phyloP scores from a whole-genome alignment of 2,797 vertebrate species.

The Hemitrygon akajei region DNA sequence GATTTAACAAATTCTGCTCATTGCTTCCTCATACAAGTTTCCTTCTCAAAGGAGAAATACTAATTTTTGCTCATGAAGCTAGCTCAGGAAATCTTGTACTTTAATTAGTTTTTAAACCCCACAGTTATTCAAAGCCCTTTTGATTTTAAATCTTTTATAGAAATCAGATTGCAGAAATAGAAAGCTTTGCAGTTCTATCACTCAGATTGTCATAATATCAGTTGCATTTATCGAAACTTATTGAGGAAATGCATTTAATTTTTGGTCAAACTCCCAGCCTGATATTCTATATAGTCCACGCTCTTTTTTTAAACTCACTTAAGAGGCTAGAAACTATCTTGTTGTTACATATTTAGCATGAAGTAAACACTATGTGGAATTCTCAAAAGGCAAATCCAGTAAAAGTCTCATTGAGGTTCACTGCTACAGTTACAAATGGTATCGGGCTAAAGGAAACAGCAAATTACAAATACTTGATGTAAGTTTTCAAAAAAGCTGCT shows the following conservation, averaged over 20 bases:
- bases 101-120: neutral
- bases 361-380: neutral
- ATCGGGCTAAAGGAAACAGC: neutral
- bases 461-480: neutral
- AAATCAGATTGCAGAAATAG: neutral
- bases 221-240: neutral
- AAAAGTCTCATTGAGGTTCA: neutral
- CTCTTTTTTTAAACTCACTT: neutral
- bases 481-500: neutral
- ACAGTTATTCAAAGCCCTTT: neutral
- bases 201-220: neutral
- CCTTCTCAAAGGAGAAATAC: neutral
- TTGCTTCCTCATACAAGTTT: neutral
- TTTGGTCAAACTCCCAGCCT: neutral
- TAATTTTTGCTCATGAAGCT: neutral
- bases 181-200: neutral
- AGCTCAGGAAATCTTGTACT: neutral
- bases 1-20: neutral
- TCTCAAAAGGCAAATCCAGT: neutral
- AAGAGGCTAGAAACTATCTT: neutral
- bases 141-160: neutral
- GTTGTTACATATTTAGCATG: neutral
- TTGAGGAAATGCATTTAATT: neutral
- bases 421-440: neutral
- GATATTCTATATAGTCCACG: neutral